These are phyloP conservation scores for Cinclus cinclus DNA, from an alignment of 2,113 vertebrate species.

Conservation along the genomic window DNA sequence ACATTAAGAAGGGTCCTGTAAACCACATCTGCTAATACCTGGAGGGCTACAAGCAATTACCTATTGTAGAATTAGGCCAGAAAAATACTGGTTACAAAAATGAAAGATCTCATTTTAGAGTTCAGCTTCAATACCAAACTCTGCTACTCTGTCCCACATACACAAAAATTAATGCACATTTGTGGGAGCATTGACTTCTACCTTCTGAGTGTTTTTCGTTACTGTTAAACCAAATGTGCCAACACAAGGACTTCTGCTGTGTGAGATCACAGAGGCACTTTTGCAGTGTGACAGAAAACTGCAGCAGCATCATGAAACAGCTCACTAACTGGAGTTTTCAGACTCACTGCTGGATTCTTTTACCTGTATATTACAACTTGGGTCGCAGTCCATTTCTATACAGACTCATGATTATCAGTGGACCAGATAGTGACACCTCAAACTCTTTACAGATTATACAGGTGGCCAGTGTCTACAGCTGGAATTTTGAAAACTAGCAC, in stretches of 20 bases:
- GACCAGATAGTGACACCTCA: background rate
- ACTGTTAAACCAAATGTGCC: background rate
- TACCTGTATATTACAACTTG: background rate
- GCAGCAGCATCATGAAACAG: background rate
- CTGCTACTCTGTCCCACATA: background rate
- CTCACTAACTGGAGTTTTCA: background rate
- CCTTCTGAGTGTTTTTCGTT: background rate
- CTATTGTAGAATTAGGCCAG: background rate
- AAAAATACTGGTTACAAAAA: background rate
- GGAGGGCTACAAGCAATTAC: background rate
- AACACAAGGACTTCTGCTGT: background rate
- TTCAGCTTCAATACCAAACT: background rate
- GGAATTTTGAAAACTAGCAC: background rate
- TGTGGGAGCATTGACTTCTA: background rate
- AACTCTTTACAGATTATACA: background rate
- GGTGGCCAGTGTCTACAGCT: background rate
- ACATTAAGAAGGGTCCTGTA: background rate
- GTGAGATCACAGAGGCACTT: background rate
- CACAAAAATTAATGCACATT: background rate
- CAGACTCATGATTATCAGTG: fast-evolving
- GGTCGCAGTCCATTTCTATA: background rate
- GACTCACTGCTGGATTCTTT: background rate
- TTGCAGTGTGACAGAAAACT: background rate
- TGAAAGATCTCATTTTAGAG: background rate
- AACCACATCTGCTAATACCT: background rate